Evolutionary conservation across 35 echinoderm and acorn worm species (phyloP).

Genomic region (Strongylocentrotus purpuratus): DNA sequence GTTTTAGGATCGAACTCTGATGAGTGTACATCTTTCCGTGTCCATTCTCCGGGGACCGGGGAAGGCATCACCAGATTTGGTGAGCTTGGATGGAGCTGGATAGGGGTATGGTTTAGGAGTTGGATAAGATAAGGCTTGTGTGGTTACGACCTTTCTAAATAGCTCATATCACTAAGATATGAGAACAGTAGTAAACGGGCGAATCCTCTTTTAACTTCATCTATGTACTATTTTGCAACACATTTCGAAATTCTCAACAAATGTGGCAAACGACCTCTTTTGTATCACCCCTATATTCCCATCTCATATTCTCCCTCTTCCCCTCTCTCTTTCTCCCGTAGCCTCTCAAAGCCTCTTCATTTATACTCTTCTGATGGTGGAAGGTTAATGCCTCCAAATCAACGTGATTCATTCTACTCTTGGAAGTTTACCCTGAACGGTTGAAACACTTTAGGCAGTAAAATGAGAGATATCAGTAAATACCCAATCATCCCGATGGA

Average conservation of each 20-base stretch:
- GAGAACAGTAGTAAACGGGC: too few relatives aligned
- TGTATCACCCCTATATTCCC: too few relatives aligned
- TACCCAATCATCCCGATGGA: background rate
- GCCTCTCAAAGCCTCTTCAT: too few relatives aligned
- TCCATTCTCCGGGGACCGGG: background rate
- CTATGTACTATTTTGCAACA: too few relatives aligned
- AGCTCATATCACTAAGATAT: too few relatives aligned
- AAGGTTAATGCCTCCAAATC: background rate
- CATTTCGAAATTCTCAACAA: too few relatives aligned
- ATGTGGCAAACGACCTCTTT: too few relatives aligned
- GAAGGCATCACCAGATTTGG: background rate
- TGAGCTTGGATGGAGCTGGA: background rate
- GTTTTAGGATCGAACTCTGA: background rate
- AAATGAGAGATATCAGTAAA: background rate
- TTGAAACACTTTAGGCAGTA: background rate
- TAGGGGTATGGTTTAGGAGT: background rate
- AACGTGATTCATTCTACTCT: background rate
- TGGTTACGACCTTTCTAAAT: background rate
- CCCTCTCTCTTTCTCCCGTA: too few relatives aligned
- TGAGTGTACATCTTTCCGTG: background rate
- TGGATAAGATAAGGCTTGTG: background rate
- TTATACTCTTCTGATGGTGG: background rate
- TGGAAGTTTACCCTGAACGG: background rate
- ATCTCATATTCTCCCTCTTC: too few relatives aligned
- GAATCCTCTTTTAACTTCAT: too few relatives aligned